Evolutionary conservation across 2,888 invertebrate species (phyloP), one percentile per base, ranked within the genome.

Genomic region (Hirtodrosophila histrioides): DNA sequence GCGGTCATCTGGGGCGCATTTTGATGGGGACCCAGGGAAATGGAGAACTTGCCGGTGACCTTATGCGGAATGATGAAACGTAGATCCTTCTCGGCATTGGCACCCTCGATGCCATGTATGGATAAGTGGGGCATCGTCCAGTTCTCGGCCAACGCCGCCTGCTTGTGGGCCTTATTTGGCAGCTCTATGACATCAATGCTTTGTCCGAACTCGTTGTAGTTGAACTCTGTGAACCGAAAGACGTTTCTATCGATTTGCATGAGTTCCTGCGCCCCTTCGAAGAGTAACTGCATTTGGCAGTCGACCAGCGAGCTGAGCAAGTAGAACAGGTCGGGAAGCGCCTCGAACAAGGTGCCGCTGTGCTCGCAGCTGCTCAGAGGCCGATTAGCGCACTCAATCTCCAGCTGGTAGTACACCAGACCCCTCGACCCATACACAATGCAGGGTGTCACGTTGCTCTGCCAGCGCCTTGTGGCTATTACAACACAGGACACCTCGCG

Each of bases 71-170:
- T 75, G 2, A 71, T 43, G n/a, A 75, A 78, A 3, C 54, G 65
- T 9, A 56, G 11, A 33, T 60, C 57, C 3, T 11, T 24, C 12
- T 61, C 58, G 1, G 46, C 12, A 12, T 67, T 53, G 5, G 66
- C 64, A 2, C 77, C 71, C 31, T 75, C 77, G 9, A 78, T 57
- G 37, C 78, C 78, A 43, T 78, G 78, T 41, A 78, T 71, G 6
- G 78, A 62, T 12, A 78, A 29, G 37, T 77, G 77, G 0, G 77
- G 66, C 62, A 45, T 51, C 2, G 46, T 44, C 78, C 77, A 78
- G 23, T 64, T 71, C 9, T 39, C 27, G 6, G 48, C 24, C n/a
- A 75, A 36, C 7, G 75, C 77, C 6, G 33, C 37, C 4, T 46
- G 37, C 17, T 68, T 63, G 9, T 63, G 53, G 0, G 23, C 53